phyloP scores from a whole-genome alignment of 2,888 invertebrate species.

The Lamproptera curius region DNA sequence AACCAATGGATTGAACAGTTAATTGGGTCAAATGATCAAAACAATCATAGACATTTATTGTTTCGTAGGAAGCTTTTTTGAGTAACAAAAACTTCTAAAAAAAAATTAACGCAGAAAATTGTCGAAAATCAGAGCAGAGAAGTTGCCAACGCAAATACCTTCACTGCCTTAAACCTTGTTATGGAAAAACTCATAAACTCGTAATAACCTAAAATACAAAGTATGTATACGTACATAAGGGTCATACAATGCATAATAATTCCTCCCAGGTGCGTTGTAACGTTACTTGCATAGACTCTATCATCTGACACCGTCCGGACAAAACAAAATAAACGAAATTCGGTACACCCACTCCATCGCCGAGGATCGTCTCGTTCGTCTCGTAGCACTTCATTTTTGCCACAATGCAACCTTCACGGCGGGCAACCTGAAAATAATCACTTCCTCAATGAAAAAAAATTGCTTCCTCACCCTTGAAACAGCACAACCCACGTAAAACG shows the following conservation, averaged over 20 bases:
- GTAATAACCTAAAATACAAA: too few relatives aligned
- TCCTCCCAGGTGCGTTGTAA: slow-evolving; percentile 48
- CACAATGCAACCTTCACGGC: slow-evolving; percentile 82
- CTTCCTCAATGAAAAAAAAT: too few relatives aligned
- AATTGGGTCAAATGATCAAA: too few relatives aligned
- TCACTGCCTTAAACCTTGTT: too few relatives aligned
- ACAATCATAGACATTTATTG: too few relatives aligned
- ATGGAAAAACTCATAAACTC: not conserved
- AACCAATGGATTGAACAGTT: too few relatives aligned
- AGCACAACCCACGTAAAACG: too few relatives aligned
- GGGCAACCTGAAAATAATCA: slow-evolving; percentile 54
- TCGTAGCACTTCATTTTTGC: slow-evolving; percentile 78
- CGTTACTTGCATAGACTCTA: slow-evolving; percentile 74
- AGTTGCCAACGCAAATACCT: too few relatives aligned
- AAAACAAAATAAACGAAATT: slow-evolving; percentile 77
- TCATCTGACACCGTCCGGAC: slow-evolving; percentile 78
- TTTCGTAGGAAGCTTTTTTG: too few relatives aligned
- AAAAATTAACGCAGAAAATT: too few relatives aligned
- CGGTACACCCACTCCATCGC: slow-evolving; percentile 67
- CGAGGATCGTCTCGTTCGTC: slow-evolving; percentile 74
- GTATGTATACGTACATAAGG: slow-evolving; percentile 55
- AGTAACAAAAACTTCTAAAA: too few relatives aligned
- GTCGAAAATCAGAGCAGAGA: too few relatives aligned
- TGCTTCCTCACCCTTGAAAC: not conserved
- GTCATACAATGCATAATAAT: slow-evolving; percentile 65